phyloP scores from a whole-genome alignment of 2,113 vertebrate genomes.

The Anser cygnoides region DNA sequence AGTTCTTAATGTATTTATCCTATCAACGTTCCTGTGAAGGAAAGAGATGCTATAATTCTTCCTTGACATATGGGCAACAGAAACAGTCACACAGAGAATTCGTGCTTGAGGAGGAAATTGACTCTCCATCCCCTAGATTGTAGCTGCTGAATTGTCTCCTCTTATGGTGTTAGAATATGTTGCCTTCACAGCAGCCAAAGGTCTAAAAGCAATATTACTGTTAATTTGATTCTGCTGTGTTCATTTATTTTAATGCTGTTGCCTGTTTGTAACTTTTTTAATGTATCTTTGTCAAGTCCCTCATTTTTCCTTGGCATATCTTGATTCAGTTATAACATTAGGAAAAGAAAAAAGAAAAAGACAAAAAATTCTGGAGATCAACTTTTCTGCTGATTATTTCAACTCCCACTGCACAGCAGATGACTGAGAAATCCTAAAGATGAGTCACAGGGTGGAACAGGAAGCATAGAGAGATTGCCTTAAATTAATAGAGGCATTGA shows the following conservation, averaged over 20 bases:
- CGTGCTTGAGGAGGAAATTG: neutral
- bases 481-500: neutral
- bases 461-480: neutral
- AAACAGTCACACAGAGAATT: neutral
- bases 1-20: conserved; percentile 49
- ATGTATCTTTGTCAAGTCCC: neutral
- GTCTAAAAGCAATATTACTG: neutral
- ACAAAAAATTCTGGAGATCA: neutral
- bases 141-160: neutral
- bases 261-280: neutral
- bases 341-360: too few species aligned
- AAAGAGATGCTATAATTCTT: conserved; percentile 43
- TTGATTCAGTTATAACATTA: neutral
- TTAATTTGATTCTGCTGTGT: neutral
- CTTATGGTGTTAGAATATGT: neutral
- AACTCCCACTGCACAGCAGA: conserved; percentile 15
- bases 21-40: conserved; percentile 11
- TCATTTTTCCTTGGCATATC: neutral
- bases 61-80: conserved; percentile 34
- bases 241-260: neutral
- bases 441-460: conserved; percentile 35
- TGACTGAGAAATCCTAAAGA: conserved; percentile 40
- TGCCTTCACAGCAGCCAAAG: neutral
- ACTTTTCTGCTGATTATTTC: conserved; percentile 35
- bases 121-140: neutral